Evolutionary conservation across 2,888 invertebrate genomes (phyloP), one percentile per base, ranked within the genome.

Genomic region (Nipponacmea schrenckii): DNA sequence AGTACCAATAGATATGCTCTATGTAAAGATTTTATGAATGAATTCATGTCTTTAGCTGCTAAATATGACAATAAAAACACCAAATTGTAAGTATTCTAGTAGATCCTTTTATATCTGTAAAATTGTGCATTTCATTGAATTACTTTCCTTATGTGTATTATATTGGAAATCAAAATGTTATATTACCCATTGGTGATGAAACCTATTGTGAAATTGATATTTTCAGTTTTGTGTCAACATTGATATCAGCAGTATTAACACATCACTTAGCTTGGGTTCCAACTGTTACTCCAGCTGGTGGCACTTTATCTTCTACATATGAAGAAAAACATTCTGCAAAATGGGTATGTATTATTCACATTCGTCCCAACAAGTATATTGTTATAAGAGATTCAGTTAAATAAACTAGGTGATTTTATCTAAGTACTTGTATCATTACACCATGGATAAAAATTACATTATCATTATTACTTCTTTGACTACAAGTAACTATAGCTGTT

Each of bases 211-310:
- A 50, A 67, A 69, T 73, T 68, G 67, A 67, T 83, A 82, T 80
- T 92, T 92, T 76, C 91, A 96, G 96, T 90, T 96, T 96, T 89
- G 92, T 96, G 84, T 96, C 96, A 88, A 95, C 95, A 26, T 91
- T 96, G 76, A 89, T 96, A 68, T 96, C 96, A 8, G 95, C 95
- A 75, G 94, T 96, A 65, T 90, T 96, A 69, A 96, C 96, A 0
- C 93, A 96, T 89, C 96, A 96, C 87, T 91, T 96, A 56, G 96
- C 96, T 24, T 96, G 96, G 96, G 95, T 96, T 71, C 92, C 94
- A 45, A 95, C 95, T 0, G 93, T 95, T 20, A 88, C 88, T 71
- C 90, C 90, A 20, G 87, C 88, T n/a, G 89, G 87, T 50, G 87
- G 87, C 14, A 83, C 84, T 26, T 84, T 88, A 17, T 85, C 85